Base-by-base conservation (phyloP, 2,113 vertebrate species). In the Zapornia atra region DNA sequence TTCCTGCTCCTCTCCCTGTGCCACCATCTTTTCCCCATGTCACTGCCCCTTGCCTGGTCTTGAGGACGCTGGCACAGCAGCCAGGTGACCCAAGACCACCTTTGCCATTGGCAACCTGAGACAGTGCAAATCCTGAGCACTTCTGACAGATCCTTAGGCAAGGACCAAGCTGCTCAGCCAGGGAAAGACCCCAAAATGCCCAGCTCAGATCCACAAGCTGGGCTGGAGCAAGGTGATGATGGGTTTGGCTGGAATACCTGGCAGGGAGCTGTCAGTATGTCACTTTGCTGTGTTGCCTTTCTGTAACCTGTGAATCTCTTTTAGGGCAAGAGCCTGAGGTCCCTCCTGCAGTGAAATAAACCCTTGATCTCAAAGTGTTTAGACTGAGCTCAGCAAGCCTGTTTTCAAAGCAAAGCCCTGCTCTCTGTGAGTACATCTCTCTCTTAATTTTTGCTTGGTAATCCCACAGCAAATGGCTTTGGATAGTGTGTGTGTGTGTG, bases 231-330 rank as follows among this genome's bases (percentile, higher is more conserved):
- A 40, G 50, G 29, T 4, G 3, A 26, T 0, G 2, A 50, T 0
- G 2, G 51, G 38, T 68, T 77, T 1, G 64, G 63, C 59, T 56
- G 59, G 18, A 46, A 6, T 0, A 4, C 28, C 56, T 50, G 57
- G 26, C 0, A 1, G 57, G 64, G 21, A 40, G 18, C 15, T 2
- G 1, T 8, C 4, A 0, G 20, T 3, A 2, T 3, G 3, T 46
- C 0, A 0, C 51, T 31, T 51, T 54, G 59, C 79, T 46, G n/a
- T 0, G 0, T 16, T 75, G 42, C 51, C 60, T 4, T 16, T 26
- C 79, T 66, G 22, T 36, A 59, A 59, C 34, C 63, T 1, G 0
- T 56, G 54, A 36, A 21, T 15, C 34, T 65, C 65, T 18, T 17
- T 50, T 5, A 61, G 85, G 53, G 36, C 44, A 63, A 75, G 61